A percentile compares a stretch with the other conserved stretches of the same genome.
Conservation (phyloP, 2,797 vertebrate species). For the Semotilus atromaculatus region DNA sequence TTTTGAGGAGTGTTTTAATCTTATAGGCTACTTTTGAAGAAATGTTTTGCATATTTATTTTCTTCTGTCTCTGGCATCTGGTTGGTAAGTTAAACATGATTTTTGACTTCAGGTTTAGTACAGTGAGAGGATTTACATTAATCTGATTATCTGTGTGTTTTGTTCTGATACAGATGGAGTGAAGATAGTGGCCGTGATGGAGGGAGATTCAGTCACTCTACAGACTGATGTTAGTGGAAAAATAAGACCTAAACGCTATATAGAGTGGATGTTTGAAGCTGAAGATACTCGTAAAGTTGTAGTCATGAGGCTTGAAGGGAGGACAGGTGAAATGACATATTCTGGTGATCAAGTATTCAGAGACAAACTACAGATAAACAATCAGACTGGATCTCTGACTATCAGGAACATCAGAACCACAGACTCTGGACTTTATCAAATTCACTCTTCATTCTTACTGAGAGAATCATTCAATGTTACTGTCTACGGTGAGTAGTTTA, state of each 20-base stretch:
- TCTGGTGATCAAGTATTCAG: accelerated
- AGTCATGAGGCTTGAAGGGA: accelerated
- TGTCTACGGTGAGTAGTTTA: background rate
- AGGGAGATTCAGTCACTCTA: background rate
- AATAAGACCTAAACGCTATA: accelerated
- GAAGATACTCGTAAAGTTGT: accelerated
- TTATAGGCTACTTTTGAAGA: background rate
- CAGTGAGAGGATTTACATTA: background rate
- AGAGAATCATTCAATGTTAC: background rate
- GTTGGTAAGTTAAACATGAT: background rate
- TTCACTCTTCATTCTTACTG: accelerated
- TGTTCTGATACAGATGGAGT: background rate
- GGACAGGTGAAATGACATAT: accelerated
- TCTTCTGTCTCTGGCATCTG: background rate
- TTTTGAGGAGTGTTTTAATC: background rate
- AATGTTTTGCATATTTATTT: background rate
- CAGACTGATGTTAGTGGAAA: background rate
- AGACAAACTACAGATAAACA: background rate
- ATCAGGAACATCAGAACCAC: background rate
- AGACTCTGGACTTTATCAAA: background rate
- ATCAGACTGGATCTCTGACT: background rate
- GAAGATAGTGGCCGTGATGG: background rate
- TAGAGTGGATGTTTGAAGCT: too few species aligned
- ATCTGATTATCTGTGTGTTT: background rate
- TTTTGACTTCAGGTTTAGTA: background rate